phyloP scores from a whole-genome alignment of 2,797 vertebrate species.

The Emys orbicularis region DNA sequence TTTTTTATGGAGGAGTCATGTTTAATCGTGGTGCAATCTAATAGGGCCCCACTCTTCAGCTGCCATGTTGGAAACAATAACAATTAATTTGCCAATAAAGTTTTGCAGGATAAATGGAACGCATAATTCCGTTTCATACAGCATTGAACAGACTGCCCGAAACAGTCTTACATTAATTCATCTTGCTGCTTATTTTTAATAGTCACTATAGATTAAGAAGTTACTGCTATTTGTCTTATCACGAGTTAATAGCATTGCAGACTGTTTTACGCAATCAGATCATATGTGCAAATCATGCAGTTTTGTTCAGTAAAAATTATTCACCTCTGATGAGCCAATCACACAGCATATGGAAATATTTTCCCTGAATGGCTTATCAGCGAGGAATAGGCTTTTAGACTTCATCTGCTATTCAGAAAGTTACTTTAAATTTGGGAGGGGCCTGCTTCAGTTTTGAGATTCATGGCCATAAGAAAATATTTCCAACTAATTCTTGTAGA shows the following conservation, averaged over 20 bases:
- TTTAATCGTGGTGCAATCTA: conserved; percentile 53
- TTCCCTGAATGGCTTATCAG: not conserved
- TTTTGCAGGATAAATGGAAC: conserved; percentile 44
- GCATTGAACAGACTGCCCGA: not conserved
- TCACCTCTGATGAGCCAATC: not conserved
- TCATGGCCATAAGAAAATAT: not conserved
- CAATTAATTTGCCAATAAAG: conserved; percentile 42
- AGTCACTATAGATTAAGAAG: not conserved
- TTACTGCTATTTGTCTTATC: not conserved
- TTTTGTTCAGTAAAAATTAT: not conserved
- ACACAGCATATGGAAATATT: not conserved
- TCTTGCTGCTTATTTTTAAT: conserved; percentile 29
- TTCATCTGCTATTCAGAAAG: conserved; percentile 36
- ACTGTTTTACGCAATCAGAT: not conserved
- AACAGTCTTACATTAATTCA: rapidly evolving
- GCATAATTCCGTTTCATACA: conserved; percentile 43
- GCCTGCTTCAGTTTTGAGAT: conserved; percentile 39
- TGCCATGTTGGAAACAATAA: conserved; percentile 48
- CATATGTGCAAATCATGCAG: not conserved
- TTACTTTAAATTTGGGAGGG: conserved; percentile 7
- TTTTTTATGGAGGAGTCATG: not conserved
- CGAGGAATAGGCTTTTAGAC: not conserved
- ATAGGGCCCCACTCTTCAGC: conserved; percentile 53
- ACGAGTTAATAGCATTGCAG: not conserved
- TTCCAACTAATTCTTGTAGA: conserved; percentile 29